Base-by-base conservation (phyloP, 2,797 vertebrate genomes). In the Tarsius wallacei region DNA sequence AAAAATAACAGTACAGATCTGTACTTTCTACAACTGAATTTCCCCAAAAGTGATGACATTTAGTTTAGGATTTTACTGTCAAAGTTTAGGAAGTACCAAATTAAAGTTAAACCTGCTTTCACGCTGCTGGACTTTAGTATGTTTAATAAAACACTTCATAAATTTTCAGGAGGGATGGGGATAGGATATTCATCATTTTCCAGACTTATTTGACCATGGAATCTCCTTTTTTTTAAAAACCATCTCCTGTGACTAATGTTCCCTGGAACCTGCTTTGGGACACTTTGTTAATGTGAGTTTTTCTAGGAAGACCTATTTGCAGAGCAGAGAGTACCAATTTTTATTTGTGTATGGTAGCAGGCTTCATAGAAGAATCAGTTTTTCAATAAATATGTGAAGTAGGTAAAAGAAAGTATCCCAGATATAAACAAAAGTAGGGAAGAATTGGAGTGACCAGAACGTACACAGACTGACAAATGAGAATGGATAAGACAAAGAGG, bases 21-120 rank as follows among this genome's bases (percentile, higher is more conserved):
- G 19, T 77, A 53, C 33, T 87, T 64, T 88, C 22, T 68, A 36
- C 47, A 91, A 31, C 36, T 73, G 51, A 28, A 49, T 93, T 83
- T 91, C 22, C 49, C 19, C 8, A 71, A 61, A 88, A 71, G 31
- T 73, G 63, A 7, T 91, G 49, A 49, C 70, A 26, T 80, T 63
- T 78, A 83, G 80, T 90, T 59, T 66, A 85, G 66, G 14, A 21
- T 85, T 57, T 89, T 57, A 89, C 31, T 70, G 36, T 88, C 36
- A 63, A 73, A 87, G 31, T 57, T 73, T 80, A 92, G 63, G 49
- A 71, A 82, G 36, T 88, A 36, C 33, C 19, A 59, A 73, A 47
- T 91, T 93, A 64, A 77, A 84, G 24, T 83, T 73, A 93, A 83
- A 95, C 55, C 63, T 74, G 53, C 12, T 83, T 93, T 93, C 26